Evolutionary conservation across 2,113 vertebrate species (phyloP).

Genomic region (Barnardius zonarius): DNA sequence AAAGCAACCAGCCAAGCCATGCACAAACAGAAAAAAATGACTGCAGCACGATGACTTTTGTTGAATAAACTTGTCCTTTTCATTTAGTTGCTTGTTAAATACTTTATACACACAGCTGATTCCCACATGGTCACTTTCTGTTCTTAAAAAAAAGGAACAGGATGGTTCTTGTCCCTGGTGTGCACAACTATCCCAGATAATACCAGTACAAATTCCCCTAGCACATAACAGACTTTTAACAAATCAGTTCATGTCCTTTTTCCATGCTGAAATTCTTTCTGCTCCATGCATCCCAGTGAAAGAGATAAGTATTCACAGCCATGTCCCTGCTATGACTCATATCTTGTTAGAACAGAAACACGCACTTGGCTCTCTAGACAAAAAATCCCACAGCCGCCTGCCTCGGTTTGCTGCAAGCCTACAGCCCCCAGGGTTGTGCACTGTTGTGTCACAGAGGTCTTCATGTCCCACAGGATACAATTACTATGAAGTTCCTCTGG

Average conservation of each 20-base stretch:
- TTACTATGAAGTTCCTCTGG: conserved; percentile 17
- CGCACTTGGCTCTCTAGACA: not conserved
- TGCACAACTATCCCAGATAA: not conserved
- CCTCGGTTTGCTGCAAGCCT: not conserved
- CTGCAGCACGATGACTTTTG: not conserved
- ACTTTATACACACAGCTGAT: not conserved
- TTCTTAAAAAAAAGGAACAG: not conserved
- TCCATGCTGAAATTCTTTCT: conserved; percentile 27
- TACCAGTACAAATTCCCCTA: not conserved
- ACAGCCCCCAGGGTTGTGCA: not conserved
- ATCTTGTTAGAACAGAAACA: conserved; percentile 42
- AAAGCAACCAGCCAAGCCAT: not conserved
- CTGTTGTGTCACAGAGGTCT: not conserved
- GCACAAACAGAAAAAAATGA: not conserved
- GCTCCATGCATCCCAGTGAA: not conserved
- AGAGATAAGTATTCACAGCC: conserved; percentile 30
- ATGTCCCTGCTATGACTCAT: conserved; percentile 39
- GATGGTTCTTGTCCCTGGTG: not conserved
- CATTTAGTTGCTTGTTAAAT: not conserved
- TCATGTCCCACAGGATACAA: conserved; percentile 14
- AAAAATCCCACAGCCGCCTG: not conserved
- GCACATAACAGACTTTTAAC: not conserved
- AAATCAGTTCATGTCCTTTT: conserved; percentile 7
- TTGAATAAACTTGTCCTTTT: not conserved
- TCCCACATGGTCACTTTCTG: not conserved